These are phyloP conservation scores for Trinectes maculatus DNA, from an alignment of 2,113 vertebrate genomes.

Conservation along the genomic window DNA sequence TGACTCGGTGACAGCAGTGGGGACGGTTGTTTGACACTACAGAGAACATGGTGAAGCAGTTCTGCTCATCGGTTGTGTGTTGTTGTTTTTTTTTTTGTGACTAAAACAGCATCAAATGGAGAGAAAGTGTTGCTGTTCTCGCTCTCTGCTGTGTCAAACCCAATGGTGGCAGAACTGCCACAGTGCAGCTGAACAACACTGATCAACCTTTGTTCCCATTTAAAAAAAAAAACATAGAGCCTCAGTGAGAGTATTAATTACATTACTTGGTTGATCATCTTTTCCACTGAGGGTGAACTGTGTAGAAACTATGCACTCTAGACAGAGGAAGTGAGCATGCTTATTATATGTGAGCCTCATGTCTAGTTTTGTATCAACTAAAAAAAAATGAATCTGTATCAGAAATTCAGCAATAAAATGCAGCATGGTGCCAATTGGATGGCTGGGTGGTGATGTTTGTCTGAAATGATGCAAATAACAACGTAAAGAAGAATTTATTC, in stretches of 20 bases:
- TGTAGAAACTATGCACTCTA: constrained; percentile 86
- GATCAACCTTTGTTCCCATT: constrained; percentile 45
- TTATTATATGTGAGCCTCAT: constrained; percentile 76
- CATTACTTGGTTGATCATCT: constrained; percentile 55
- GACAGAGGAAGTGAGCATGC: constrained; percentile 79
- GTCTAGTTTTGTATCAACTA: constrained; percentile 80
- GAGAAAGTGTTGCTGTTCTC: constrained; percentile 14
- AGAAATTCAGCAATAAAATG: constrained; percentile 85
- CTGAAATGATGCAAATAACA: too few species aligned
- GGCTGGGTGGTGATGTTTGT: constrained; percentile 25
- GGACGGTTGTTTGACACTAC: constrained; percentile 40
- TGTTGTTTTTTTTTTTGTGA: constrained; percentile 34
- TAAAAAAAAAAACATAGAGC: constrained; percentile 6
- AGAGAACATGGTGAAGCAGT: constrained; percentile 21
- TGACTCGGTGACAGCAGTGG: constrained; percentile 24
- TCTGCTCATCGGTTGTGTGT: constrained; percentile 6
- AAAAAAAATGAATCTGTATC: constrained; percentile 61
- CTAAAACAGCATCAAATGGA: constrained; percentile 14
- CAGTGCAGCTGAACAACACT: constrained; percentile 41
- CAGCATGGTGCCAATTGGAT: constrained; percentile 85
- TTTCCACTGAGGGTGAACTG: constrained; percentile 64
- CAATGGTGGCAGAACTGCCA: constrained; percentile 19
- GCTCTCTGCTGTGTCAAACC: constrained; percentile 34
- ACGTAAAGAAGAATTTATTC: too few species aligned
- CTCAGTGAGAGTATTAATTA: constrained; percentile 42